Conservation (phyloP, 2,888 invertebrate genomes). For the Pristionchus fissidentatus region DNA sequence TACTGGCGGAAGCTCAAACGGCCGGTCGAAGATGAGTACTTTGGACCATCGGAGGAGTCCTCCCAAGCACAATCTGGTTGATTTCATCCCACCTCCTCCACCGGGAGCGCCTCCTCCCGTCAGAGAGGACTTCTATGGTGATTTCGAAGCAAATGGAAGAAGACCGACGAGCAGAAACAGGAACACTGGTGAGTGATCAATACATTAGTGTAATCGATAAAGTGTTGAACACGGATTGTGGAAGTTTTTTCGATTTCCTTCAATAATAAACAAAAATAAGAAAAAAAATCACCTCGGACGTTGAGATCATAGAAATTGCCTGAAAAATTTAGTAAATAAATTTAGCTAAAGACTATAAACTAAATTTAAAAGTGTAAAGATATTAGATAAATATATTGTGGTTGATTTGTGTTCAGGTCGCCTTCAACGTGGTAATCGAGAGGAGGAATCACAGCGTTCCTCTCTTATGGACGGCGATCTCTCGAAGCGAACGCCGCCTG, state of each 20-base stretch:
- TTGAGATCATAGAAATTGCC: neutral
- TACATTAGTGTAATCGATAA: neutral
- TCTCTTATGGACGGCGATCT: conserved; percentile 63
- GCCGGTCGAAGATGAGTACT: conserved; percentile 55
- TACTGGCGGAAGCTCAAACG: conserved; percentile 63
- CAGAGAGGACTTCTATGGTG: conserved; percentile 44
- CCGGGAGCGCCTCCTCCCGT: conserved; percentile 59
- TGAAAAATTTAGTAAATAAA: neutral
- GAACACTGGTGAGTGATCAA: conserved; percentile 52
- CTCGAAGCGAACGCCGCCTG: conserved; percentile 37
- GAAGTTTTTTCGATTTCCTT: neutral
- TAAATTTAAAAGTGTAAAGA: too few relatives aligned
- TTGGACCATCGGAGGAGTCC: conserved; percentile 55
- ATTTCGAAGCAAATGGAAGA: conserved; percentile 44
- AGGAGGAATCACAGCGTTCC: conserved; percentile 65
- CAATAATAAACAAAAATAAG: neutral
- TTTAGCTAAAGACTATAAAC: too few relatives aligned
- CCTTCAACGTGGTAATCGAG: conserved; percentile 57
- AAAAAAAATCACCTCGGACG: neutral
- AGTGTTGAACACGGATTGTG: neutral
- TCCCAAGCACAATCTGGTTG: conserved; percentile 66
- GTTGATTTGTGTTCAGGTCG: conserved; percentile 37
- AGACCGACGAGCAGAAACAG: conserved; percentile 64
- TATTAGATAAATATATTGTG: too few relatives aligned
- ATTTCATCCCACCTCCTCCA: conserved; percentile 71